These are phyloP conservation scores for Melozone crissalis DNA, from an alignment of 2,113 vertebrate species.

Conservation along the genomic window DNA sequence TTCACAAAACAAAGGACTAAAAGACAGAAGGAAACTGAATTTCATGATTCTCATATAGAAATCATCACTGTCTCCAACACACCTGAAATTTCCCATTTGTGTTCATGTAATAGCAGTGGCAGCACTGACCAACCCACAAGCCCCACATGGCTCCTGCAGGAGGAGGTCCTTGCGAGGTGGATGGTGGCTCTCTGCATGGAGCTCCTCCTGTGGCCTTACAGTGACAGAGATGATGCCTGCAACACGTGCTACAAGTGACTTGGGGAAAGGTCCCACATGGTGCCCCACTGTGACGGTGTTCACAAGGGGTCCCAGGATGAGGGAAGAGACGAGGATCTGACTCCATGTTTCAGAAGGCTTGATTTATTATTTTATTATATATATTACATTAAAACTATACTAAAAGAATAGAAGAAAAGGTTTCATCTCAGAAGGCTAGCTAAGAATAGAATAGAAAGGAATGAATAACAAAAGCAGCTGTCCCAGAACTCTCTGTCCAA, in stretches of 20 bases:
- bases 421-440: no score
- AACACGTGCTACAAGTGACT: neutral
- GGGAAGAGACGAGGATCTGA: no score
- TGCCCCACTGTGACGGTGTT: neutral
- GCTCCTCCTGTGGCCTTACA: neutral
- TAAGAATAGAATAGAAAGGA: no score
- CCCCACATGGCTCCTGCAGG: neutral
- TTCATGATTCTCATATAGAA: neutral
- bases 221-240: accelerated
- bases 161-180: neutral
- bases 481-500: no score
- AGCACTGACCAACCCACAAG: neutral
- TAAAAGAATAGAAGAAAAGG: no score
- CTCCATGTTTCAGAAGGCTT: no score
- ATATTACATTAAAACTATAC: no score
- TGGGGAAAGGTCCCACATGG: accelerated
- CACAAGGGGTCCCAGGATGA: no score
- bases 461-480: no score
- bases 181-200: neutral
- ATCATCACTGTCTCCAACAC: neutral
- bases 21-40: neutral
- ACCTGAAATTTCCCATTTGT: neutral
- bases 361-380: no score
- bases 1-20: neutral
- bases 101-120: accelerated